These are phyloP conservation scores for Anisognathus igniventris DNA, from an alignment of 2,797 vertebrate species.

Conservation along the genomic window DNA sequence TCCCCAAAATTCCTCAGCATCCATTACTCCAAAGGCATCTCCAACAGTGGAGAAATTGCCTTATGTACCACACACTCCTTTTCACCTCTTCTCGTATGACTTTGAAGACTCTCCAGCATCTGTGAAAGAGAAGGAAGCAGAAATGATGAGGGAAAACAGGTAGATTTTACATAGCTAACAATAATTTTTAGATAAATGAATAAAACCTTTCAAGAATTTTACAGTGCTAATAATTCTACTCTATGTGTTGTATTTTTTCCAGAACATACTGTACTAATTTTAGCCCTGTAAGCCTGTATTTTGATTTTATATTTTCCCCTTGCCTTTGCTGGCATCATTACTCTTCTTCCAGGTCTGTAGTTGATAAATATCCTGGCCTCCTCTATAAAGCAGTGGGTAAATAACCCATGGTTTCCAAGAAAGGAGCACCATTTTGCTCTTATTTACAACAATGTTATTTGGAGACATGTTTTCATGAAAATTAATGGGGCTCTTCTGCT, in stretches of 20 bases:
- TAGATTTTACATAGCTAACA: conserved; percentile 62
- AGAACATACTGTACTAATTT: not conserved
- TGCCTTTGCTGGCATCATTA: not conserved
- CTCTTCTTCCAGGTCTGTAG: not conserved
- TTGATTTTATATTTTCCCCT: not conserved
- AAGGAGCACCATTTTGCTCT: not conserved
- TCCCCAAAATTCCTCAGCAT: conserved; percentile 67
- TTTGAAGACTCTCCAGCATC: conserved; percentile 78
- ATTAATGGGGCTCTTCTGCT: not conserved
- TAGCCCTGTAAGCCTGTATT: not conserved
- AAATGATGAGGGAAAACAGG: conserved; percentile 78
- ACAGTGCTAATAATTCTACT: not conserved
- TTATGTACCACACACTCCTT: conserved; percentile 90
- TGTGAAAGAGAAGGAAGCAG: conserved; percentile 75
- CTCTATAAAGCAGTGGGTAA: not conserved
- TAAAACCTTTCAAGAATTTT: not conserved
- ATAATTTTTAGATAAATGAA: not conserved
- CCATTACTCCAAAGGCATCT: conserved; percentile 70
- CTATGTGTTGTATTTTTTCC: not conserved
- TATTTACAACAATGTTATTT: not conserved
- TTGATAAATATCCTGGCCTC: not conserved
- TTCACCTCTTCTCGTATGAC: conserved; percentile 90
- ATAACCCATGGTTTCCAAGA: not conserved
- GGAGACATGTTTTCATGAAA: not conserved
- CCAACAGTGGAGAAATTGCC: conserved; percentile 78